Conservation (phyloP, 2,888 invertebrate species). For the Ariolimax columbianus region DNA sequence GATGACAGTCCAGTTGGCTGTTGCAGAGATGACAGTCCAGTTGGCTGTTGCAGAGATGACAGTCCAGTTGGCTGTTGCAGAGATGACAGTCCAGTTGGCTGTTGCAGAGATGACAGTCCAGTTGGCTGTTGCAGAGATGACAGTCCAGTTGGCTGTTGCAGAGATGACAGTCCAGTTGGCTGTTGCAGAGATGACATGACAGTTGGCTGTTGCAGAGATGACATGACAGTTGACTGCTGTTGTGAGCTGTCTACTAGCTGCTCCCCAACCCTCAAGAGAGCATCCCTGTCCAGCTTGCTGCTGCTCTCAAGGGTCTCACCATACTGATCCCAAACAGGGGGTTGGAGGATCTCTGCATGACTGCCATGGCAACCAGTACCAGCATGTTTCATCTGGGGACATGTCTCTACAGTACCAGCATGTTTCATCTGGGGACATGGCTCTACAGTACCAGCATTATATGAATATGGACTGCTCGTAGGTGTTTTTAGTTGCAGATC, state of each 20-base stretch:
- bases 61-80: background rate
- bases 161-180: background rate
- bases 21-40: background rate
- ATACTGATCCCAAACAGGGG: background rate
- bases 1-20: background rate
- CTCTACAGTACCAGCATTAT: background rate
- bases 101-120: background rate
- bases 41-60: background rate
- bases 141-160: background rate
- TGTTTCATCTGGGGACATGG: background rate
- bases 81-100: background rate
- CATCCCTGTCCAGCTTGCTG: background rate
- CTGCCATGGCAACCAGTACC: background rate
- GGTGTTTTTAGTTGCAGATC: background rate
- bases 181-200: background rate
- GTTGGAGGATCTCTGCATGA: no score
- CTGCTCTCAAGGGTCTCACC: background rate
- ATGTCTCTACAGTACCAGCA: background rate
- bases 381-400: background rate
- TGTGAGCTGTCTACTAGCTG: background rate
- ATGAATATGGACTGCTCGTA: background rate
- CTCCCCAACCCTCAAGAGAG: background rate
- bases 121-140: background rate
- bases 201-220: background rate
- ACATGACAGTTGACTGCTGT: background rate